Evolutionary conservation across 2,113 vertebrate species (phyloP).

Genomic region (Ceyx cyanopectus): DNA sequence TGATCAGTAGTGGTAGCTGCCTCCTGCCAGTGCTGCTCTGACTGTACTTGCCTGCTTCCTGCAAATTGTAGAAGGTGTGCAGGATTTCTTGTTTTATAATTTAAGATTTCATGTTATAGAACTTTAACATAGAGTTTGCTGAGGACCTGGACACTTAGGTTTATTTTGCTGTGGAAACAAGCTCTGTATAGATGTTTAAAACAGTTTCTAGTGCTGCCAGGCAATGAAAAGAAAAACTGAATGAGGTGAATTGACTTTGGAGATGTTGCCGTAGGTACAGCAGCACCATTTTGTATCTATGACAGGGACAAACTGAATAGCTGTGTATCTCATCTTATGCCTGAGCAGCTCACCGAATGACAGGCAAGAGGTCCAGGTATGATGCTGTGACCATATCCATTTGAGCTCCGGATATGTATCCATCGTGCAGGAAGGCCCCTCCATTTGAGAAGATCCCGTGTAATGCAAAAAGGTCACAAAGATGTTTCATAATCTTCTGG

Average conservation of each 20-base stretch:
- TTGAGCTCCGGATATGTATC: conserved; percentile 75
- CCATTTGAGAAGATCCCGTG: conserved; percentile 71
- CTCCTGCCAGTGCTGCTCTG: conserved; percentile 18
- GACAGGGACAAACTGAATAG: background rate
- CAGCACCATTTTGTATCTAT: background rate
- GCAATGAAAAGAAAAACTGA: conserved; percentile 4
- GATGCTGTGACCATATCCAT: conserved; percentile 71
- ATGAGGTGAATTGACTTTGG: conserved; percentile 4
- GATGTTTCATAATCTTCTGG: conserved; percentile 72
- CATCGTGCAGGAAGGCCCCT: conserved; percentile 76
- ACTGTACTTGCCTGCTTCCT: conserved; percentile 5
- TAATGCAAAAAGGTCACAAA: conserved; percentile 80
- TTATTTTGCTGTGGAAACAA: background rate
- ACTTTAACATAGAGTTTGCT: background rate
- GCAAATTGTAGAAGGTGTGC: background rate
- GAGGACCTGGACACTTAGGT: background rate
- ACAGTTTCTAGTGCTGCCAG: conserved; percentile 8
- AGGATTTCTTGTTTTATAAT: background rate
- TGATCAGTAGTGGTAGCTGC: conserved; percentile 21
- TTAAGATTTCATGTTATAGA: background rate
- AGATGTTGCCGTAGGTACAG: conserved; percentile 30
- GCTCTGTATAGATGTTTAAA: background rate
- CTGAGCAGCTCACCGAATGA: conserved; percentile 76
- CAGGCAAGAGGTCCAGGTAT: conserved; percentile 74
- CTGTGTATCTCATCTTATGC: background rate